Evolutionary conservation across 1,140 invertebrate species (phyloP), one percentile per base, ranked within the genome.

Genomic region (Goniozus legneri): DNA sequence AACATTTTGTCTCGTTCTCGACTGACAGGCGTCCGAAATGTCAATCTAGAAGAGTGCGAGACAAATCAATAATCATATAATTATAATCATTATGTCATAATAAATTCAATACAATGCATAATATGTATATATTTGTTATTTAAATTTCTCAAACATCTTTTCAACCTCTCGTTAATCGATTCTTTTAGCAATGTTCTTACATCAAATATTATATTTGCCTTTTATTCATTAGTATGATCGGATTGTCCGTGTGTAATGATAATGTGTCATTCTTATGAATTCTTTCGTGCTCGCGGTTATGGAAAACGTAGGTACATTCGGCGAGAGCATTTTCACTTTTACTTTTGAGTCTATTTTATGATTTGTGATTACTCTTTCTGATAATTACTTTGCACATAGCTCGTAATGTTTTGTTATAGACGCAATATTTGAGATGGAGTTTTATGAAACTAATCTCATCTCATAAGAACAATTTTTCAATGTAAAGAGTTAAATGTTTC

Each of bases 161-260:
- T 60, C 32, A 50, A 46, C 16, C 53, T 47, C 24, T 53, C 35
- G 47, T 44, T 20, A 37, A 22, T 54, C 34, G 37, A 27, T n/a
- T 39, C 31, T 34, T 27, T 40, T 19, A 31, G n/a, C 18, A 35
- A 32, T 15, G 18, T 22, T 32, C 18, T 27, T 52, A 50, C 34
- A n/a, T 48, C 45, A 53, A 56, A 31, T 59, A 50, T 53, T 53
- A 56, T 42, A 43, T 55, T 44, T 45, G 33, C 24, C 30, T 44
- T 42, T 60, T 50, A 53, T 38, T 57, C 47, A 52, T 52, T 62
- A 57, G 33, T 55, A 54, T 63, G 55, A 47, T 58, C 56, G 48
- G 64, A 66, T 66, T 66, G 64, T 66, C 64, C 60, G 50, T 64
- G 64, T 56, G 62, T 64, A 52, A 61, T 66, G 62, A 65, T 65